A percentile compares a stretch with the other conserved stretches of the same genome.
Evolutionary conservation across 2,113 vertebrate genomes (phyloP).

Genomic region (Notothenia rossii): DNA sequence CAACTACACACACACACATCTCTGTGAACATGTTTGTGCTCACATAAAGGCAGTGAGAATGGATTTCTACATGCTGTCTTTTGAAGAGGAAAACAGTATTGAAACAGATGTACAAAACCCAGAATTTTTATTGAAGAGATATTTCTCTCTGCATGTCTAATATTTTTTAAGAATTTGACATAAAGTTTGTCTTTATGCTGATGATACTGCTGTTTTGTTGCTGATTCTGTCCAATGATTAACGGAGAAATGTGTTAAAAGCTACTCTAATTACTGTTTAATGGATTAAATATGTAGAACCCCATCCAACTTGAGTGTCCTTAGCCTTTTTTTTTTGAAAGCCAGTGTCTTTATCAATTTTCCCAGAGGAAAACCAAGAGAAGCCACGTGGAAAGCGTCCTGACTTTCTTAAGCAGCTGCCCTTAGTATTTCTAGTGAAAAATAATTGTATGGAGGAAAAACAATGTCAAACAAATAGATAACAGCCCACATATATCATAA

Average conservation of each 20-base stretch:
- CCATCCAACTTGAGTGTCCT: too few species aligned
- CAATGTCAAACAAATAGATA: too few species aligned
- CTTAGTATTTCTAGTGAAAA: too few species aligned
- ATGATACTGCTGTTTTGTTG: background rate
- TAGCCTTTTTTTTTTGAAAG: too few species aligned
- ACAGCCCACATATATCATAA: too few species aligned
- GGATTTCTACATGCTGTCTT: background rate
- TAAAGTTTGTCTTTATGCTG: background rate
- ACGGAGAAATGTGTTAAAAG: background rate
- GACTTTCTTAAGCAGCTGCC: too few species aligned
- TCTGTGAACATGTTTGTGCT: conserved; percentile 10
- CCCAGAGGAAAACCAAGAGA: too few species aligned
- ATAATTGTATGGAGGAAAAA: too few species aligned
- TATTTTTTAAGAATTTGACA: background rate
- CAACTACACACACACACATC: background rate
- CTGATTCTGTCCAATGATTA: background rate
- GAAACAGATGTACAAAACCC: background rate
- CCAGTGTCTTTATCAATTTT: too few species aligned
- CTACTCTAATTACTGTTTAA: background rate
- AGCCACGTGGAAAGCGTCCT: too few species aligned
- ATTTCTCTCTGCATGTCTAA: background rate
- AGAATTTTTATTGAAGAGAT: background rate
- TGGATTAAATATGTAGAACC: too few species aligned
- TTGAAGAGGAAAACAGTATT: background rate
- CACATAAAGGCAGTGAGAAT: conserved; percentile 13